Evolutionary conservation across 1,140 invertebrate genomes (phyloP), one percentile per base, ranked within the genome.

Genomic region (Pissodes strobi): DNA sequence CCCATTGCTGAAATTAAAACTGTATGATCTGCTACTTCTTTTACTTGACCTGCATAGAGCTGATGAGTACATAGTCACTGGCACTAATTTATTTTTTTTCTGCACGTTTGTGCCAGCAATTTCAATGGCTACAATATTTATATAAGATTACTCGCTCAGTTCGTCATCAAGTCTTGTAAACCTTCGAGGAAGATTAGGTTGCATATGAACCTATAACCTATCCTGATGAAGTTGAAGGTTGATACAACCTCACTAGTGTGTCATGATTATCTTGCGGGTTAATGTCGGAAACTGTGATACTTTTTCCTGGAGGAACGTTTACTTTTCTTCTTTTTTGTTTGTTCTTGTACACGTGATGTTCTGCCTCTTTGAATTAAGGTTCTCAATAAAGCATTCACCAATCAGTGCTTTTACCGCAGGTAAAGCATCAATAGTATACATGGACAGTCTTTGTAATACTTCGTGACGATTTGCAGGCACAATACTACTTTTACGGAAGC

Each of bases 371-470:
- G 22, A 49, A 18, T 21, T 22, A n/a, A 25, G 21, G 46, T 49
- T 2, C 22, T 49, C 22, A 49, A 18, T 25, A 18, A 49, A 49
- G n/a, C 22, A 19, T 49, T 49, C 22, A 49, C 46, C 46, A 49
- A 49, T 2, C 22, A 18, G 55, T 55, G 46, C 46, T 64, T 58
- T 67, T 70, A 52, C 70, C 69, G 57, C 51, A 65, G 30, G n/a
- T 34, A n/a, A 34, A n/a, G 30, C 6, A 8, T 34, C 30, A 34
- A 34, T 34, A 34, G 30, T 34, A 34, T 34, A 34, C 30, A 34
- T 34, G 30, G 30, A n/a, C 30, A 34, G 6, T n/a, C n/a, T 34
- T 34, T 34, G 30, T 34, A 34, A 34, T 34, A 34, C n/a, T 34
- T 34, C 30, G n/a, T 34, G 30, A 34, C 30, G 30, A 34, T 34